Base-by-base conservation (phyloP, 2,797 vertebrate species). In the Triplophysa bombifrons region DNA sequence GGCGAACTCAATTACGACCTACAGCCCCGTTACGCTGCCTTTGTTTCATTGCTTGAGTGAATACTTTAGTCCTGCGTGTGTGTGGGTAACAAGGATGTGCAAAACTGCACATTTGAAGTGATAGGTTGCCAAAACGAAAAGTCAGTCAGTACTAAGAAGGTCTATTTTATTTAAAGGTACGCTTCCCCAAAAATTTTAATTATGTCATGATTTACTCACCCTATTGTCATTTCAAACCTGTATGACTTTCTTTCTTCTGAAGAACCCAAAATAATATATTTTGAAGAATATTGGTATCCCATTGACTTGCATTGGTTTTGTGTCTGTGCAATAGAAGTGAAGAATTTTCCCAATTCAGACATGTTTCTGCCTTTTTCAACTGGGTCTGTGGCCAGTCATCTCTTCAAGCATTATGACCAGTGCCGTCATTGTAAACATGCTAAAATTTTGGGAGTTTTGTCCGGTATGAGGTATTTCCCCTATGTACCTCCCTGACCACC, bases 1-100 rank as follows among this genome's bases (percentile, higher is more conserved):
- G 84, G 79, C 83, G 83, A 89, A 88, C 90, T 92, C 89, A 89
- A 90, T 93, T 92, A 91, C 91, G 91, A 91, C 85, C 82, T 74
- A 88, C 71, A 81, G 85, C 79, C 85, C 86, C 3, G 78, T 85
- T 85, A 84, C 86, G 86, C 85, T 84, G 87, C 72, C 61, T 77
- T 85, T 87, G 84, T 87, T 77, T 87, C 77, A 74, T 68, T 83
- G 12, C 75, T 68, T 81, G 58, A 73, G 46, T 72, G 53, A n/a
- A 20, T 68, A 76, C 53, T 74, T 74, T 72, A 80, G 82, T 60
- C 63, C 68, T 82, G 41, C 46, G 46, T 74, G 44, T 74, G 55
- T 64, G 65, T 69, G 64, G 76, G 8, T 84, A 14, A 60, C 25
- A 60, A 27, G 58, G 58, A 19, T 63, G 60, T 63, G 60, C 25